These are phyloP conservation scores for Setophaga petechia DNA, from an alignment of 2,113 vertebrate genomes.

Conservation along the genomic window DNA sequence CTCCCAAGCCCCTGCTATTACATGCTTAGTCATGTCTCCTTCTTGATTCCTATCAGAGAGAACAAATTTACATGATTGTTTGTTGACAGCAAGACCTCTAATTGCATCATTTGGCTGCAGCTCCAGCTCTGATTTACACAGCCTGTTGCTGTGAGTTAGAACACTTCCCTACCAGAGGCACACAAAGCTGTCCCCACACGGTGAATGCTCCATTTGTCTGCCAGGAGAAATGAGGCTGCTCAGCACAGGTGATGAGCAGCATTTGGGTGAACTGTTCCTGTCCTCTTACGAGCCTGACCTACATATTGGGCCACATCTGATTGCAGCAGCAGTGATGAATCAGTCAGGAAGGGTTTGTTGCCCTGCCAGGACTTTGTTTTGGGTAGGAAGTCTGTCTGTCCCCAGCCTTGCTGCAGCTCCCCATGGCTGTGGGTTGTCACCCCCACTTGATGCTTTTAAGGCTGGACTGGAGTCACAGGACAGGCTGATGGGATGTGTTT, in stretches of 20 bases:
- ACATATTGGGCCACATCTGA: background rate
- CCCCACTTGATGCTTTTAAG: background rate
- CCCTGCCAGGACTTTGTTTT: background rate
- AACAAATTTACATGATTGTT: conserved; percentile 73
- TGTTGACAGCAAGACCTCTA: conserved; percentile 68
- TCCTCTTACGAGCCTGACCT: background rate
- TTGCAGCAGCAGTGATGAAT: background rate
- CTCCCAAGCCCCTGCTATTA: conserved; percentile 17
- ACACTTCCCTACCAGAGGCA: conserved; percentile 27
- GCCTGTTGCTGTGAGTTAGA: conserved; percentile 47
- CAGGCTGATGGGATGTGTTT: background rate
- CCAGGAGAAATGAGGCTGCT: background rate
- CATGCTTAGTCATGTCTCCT: conserved; percentile 66
- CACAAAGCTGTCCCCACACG: conserved; percentile 35
- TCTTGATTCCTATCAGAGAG: conserved; percentile 61
- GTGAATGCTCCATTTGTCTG: conserved; percentile 25
- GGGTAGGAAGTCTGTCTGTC: background rate
- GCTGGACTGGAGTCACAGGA: background rate
- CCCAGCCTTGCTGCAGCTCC: background rate
- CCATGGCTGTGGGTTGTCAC: background rate
- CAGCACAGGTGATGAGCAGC: background rate
- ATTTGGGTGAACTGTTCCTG: background rate
- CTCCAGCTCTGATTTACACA: conserved; percentile 57
- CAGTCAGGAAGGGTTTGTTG: background rate
- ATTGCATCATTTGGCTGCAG: conserved; percentile 64